Conservation (phyloP, 2,113 vertebrate species). For the Antigone vipio region DNA sequence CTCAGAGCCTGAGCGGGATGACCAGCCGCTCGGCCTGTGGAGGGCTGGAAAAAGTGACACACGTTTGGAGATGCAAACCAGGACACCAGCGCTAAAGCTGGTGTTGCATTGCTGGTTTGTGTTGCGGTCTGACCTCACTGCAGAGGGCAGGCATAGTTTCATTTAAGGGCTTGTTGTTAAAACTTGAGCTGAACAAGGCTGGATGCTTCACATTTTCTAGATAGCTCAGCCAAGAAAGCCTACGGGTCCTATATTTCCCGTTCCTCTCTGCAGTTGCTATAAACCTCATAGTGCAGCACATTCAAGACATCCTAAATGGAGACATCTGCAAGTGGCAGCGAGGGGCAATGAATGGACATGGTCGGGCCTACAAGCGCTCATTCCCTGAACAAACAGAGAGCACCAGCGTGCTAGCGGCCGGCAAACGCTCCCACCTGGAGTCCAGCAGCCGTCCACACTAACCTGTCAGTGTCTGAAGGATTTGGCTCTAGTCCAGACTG, state of each 20-base stretch:
- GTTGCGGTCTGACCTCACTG: background rate
- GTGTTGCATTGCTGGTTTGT: background rate
- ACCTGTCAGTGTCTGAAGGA: rapidly evolving
- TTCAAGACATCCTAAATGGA: slow-evolving; percentile 93
- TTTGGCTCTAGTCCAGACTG: background rate
- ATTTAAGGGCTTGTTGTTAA: background rate
- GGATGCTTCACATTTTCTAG: background rate
- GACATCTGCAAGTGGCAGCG: slow-evolving; percentile 96
- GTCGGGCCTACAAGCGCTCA: slow-evolving; percentile 80
- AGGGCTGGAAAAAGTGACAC: background rate
- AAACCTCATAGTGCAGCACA: slow-evolving; percentile 98
- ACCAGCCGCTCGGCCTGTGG: background rate
- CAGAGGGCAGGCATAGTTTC: background rate
- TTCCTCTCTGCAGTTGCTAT: slow-evolving; percentile 84
- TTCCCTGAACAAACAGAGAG: slow-evolving; percentile 77
- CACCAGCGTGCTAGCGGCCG: slow-evolving; percentile 43
- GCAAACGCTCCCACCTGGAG: slow-evolving; percentile 88
- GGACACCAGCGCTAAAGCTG: background rate
- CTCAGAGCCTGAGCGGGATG: background rate
- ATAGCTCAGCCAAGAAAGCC: background rate
- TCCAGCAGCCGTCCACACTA: slow-evolving; percentile 94
- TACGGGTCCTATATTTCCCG: rapidly evolving
- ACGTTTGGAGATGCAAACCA: background rate
- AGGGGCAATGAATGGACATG: slow-evolving; percentile 72
- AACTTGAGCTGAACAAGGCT: background rate